Conservation (phyloP, 2,797 vertebrate species). For the Sandelia bainsii region DNA sequence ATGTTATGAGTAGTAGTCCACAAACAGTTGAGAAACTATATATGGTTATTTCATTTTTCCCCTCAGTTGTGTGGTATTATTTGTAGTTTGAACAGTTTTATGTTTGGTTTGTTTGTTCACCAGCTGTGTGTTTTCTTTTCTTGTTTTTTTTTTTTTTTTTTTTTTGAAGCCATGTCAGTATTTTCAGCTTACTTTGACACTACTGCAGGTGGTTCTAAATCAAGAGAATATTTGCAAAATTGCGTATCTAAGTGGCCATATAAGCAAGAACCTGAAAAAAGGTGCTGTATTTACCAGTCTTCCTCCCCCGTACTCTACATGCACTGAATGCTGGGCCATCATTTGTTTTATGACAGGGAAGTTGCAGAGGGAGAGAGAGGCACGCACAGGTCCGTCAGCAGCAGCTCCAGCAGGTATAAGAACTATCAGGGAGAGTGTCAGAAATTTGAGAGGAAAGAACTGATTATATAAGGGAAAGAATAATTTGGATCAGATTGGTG, state of each 20-base stretch:
- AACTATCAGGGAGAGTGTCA: constrained; percentile 48
- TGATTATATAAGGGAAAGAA: constrained; percentile 11
- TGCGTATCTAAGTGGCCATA: constrained; percentile 17
- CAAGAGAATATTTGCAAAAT: constrained; percentile 6
- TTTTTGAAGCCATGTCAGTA: background rate
- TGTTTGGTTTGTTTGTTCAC: background rate
- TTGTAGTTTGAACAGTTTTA: constrained; percentile 6
- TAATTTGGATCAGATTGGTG: constrained; percentile 2
- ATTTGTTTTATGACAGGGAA: constrained; percentile 78
- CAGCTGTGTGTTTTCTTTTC: too few relatives aligned
- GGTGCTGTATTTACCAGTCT: constrained; percentile 25
- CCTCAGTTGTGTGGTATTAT: background rate
- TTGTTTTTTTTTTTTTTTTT: background rate
- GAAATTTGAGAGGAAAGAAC: constrained; percentile 8
- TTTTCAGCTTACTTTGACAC: constrained; percentile 12
- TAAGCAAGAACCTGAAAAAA: constrained; percentile 17
- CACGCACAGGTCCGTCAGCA: constrained; percentile 84
- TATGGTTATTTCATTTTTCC: background rate
- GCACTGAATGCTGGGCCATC: constrained; percentile 60
- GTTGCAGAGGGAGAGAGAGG: constrained; percentile 70
- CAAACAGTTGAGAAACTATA: too few relatives aligned
- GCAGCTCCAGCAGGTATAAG: constrained; percentile 87
- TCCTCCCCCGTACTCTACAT: constrained; percentile 38
- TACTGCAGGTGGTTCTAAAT: constrained; percentile 20
- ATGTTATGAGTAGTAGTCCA: too few relatives aligned